Base-by-base conservation (phyloP, 2,888 invertebrate genomes). In the Artemia sp. region DNA sequence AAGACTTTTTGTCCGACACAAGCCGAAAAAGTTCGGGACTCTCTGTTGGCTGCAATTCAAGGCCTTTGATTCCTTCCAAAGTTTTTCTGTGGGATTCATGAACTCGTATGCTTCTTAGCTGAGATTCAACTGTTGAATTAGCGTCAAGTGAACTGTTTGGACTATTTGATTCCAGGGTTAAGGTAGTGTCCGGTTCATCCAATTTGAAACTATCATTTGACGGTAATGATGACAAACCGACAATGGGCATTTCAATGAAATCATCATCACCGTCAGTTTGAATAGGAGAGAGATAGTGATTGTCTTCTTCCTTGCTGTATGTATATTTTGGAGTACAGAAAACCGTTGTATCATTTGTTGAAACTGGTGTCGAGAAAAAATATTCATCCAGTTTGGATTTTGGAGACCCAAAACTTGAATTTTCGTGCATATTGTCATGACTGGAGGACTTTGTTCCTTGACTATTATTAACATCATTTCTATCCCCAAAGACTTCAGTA, bases 231-330 rank as follows among this genome's bases (percentile, higher is more conserved):
- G 64, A 58, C 14, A 58, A 24, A n/a, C 64, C 64, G 10, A 58
- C 64, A 58, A 58, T 24, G n/a, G 64, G 64, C 64, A 58, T 58
- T 19, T 58, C 64, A 24, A 58, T 58, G 24, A 58, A 58, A 11
- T 58, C 11, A 8, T 10, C 11, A 58, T 58, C 64, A 58, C 24
- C 64, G 24, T 38, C 38, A 38, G 38, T 1, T 38, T 38, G 38
- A 38, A 38, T 6, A 38, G 38, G 38, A 38, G 38, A 38, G 38
- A 38, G 38, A 38, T 38, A 38, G 38, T 38, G 38, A 38, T 38
- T 38, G 38, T 38, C 38, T 38, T 38, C 38, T 38, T 38, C 38
- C 38, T 38, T 38, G 38, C 38, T 38, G 38, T 38, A 4, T 3
- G 38, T 38, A 6, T 38, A 2, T 38, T 38, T 38, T 38, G 38